Base-by-base conservation (phyloP, 2,797 vertebrate genomes). In the Phoxinus dragarum region DNA sequence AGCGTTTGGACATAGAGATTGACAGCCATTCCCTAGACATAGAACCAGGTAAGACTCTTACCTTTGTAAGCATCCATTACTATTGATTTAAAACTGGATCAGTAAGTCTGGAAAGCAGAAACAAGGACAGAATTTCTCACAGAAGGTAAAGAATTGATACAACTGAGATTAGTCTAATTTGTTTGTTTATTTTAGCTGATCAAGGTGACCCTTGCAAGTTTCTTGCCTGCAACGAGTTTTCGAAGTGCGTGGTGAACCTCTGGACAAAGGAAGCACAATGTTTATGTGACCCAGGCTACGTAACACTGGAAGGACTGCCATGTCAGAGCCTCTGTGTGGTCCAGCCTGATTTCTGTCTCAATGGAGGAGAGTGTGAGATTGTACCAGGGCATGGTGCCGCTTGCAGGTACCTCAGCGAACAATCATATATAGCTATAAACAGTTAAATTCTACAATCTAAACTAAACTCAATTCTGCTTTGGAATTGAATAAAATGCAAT, bases 191-290 rank as follows among this genome's bases (percentile, higher is more conserved):
- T 90, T 1, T 95, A 99, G 97, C 95, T 27, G 97, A 98, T 82
- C 94, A 91, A 91, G 96, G 96, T 6, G 94, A 98, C 73, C 94
- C 96, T 52, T 99, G 97, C 91, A 97, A 96, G 91, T 97, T 97
- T 93, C 91, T 96, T 94, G 96, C 97, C 19, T 99, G 98, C 8
- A 94, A 94, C 0, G 90, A 94, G 72, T 95, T 95, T 54, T 96
- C 97, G 0, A 92, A 92, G 86, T 99, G 98, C 31, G 3, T 93
- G 49, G 92, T 89, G 84, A 95, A 95, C 10, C 81, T 93, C 77
- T 66, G 91, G 92, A 96, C 94, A 0, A 89, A 90, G 44, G 97
- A 97, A 89, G 96, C 96, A 0, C 92, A 92, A 84, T 98, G 98
- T 89, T 84, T 88, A 34, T 98, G 98, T 69, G 90, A 92, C 40